These are phyloP conservation scores for Crotalus viridis DNA, from an alignment of 2,113 vertebrate genomes.

Conservation along the genomic window DNA sequence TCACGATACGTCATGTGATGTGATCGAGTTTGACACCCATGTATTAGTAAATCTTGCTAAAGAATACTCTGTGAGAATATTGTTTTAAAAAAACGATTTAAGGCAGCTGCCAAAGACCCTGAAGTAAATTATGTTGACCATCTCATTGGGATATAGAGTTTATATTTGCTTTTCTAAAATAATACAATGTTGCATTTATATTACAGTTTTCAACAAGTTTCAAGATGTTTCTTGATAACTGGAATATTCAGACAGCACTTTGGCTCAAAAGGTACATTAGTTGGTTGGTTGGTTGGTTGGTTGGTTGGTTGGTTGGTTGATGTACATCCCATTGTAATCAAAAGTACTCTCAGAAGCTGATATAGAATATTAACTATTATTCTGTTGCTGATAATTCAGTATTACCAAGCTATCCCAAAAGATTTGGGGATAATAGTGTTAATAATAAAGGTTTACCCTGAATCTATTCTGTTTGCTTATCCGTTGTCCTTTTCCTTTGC, in stretches of 20 bases:
- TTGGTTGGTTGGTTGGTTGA: neutral
- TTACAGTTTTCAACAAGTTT: slow-evolving; percentile 95
- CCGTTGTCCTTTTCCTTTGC: neutral
- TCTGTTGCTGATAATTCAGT: slow-evolving; percentile 8
- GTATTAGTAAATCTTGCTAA: neutral
- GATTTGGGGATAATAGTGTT: neutral
- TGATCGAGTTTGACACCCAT: too few species aligned
- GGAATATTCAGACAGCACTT: slow-evolving; percentile 98
- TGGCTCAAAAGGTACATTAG: slow-evolving; percentile 93
- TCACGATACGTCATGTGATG: too few species aligned
- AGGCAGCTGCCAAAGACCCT: neutral
- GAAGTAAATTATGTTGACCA: neutral
- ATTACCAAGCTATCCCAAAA: neutral
- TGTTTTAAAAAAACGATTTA: neutral
- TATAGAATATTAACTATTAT: neutral
- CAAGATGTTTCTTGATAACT: slow-evolving; percentile 98
- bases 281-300: neutral
- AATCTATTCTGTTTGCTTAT: neutral
- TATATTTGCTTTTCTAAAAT: neutral
- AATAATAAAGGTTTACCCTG: neutral
- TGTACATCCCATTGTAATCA: neutral
- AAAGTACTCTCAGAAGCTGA: neutral
- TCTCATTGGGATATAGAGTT: neutral
- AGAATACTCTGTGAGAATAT: neutral
- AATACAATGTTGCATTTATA: slow-evolving; percentile 29